Evolutionary conservation across 2,113 vertebrate species (phyloP).

Genomic region (Taxidea taxus): DNA sequence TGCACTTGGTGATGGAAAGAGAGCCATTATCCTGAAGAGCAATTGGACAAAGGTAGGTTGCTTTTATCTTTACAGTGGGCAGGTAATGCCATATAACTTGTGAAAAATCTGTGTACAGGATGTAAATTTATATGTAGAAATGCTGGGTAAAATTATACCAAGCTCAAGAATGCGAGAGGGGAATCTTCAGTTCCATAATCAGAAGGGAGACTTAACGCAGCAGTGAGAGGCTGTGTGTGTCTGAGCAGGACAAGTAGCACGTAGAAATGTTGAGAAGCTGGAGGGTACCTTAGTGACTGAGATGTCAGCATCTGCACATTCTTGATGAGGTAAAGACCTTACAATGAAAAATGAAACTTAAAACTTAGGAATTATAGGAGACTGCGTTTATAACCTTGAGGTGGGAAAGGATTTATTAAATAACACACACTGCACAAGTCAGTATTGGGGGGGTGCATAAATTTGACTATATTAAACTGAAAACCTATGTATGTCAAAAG

Average conservation of each 20-base stretch:
- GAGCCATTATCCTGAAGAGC: conserved; percentile 89
- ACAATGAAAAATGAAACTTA: not conserved
- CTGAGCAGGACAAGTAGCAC: not conserved
- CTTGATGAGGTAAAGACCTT: not conserved
- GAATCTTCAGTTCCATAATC: not conserved
- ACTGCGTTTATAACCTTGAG: not conserved
- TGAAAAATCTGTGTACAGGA: not conserved
- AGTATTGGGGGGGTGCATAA: not conserved
- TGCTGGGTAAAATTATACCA: not conserved
- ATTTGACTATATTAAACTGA: not conserved
- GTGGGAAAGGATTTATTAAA: not conserved
- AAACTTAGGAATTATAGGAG: not conserved
- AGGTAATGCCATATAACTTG: not conserved
- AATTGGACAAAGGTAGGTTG: conserved; percentile 92
- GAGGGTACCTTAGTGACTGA: not conserved
- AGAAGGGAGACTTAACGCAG: not conserved
- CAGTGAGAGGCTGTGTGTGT: not conserved
- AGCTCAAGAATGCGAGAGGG: not conserved
- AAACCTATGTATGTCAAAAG: not conserved
- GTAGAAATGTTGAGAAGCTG: not conserved
- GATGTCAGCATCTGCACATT: not conserved
- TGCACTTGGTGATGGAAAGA: conserved; percentile 92
- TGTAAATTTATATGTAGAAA: not conserved
- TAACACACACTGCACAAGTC: not conserved
- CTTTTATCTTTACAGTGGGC: not conserved